phyloP scores from a whole-genome alignment of 2,113 vertebrate genomes.

The Dolichallabes microphthalmus region DNA sequence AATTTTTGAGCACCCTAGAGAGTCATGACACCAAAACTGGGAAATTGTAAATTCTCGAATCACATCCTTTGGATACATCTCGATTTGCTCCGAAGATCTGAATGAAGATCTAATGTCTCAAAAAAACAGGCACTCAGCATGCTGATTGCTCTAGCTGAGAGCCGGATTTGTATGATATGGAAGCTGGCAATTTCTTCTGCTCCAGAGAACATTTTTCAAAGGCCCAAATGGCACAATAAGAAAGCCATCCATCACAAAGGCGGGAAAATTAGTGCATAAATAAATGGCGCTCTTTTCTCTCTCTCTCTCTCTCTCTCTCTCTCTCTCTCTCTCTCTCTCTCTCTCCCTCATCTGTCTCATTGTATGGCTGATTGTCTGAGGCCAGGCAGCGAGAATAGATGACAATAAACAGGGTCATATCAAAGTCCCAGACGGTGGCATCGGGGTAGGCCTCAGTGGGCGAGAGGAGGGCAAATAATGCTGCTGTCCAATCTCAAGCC shows the following conservation, averaged over 20 bases:
- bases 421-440: constrained; percentile 69
- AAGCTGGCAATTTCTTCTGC: constrained; percentile 71
- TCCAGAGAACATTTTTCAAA: constrained; percentile 73
- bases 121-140: constrained; percentile 40
- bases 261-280: constrained; percentile 73
- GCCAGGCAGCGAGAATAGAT: constrained; percentile 66
- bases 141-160: constrained; percentile 50
- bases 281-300: constrained; percentile 64
- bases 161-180: constrained; percentile 62
- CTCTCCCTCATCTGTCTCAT: constrained; percentile 9
- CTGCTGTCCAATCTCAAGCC: constrained; percentile 53
- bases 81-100: constrained; percentile 30
- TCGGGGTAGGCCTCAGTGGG: constrained; percentile 65
- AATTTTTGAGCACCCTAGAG: not conserved
- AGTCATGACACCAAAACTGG: constrained; percentile 11
- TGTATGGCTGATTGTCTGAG: constrained; percentile 19
- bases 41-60: constrained; percentile 2
- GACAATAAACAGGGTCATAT: constrained; percentile 73
- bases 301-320: constrained; percentile 41
- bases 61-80: constrained; percentile 1
- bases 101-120: constrained; percentile 44
- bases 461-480: constrained; percentile 62
- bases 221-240: constrained; percentile 73
- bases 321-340: not conserved
- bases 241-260: constrained; percentile 77